Conservation (phyloP, 2,797 vertebrate species). For the Pampus argenteus region DNA sequence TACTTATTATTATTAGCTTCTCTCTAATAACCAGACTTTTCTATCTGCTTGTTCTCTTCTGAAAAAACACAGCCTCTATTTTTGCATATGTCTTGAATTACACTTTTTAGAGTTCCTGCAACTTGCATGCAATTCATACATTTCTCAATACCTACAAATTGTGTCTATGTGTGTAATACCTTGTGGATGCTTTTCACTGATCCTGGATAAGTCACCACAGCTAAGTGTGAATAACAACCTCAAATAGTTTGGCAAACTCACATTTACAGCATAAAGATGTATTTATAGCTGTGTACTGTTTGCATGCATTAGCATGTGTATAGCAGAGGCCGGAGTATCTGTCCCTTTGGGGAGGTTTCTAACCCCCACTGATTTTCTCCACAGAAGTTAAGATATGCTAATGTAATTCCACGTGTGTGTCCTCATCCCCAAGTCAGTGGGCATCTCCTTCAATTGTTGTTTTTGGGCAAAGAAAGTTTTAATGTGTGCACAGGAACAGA, state of each 20-base stretch:
- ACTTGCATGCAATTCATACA: background rate
- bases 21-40: no score
- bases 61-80: no score
- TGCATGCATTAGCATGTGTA: slow-evolving; percentile 38
- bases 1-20: no score
- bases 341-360: slow-evolving; percentile 31
- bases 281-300: background rate
- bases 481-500: background rate
- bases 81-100: no score
- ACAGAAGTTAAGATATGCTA: slow-evolving; percentile 34
- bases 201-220: background rate
- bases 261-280: background rate
- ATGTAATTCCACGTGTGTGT: slow-evolving; percentile 12
- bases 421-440: background rate
- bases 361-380: slow-evolving; percentile 7
- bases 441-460: background rate
- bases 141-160: background rate
- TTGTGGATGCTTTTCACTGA: background rate
- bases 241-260: background rate
- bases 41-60: no score
- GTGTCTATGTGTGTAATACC: background rate
- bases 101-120: no score
- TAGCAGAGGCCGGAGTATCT: background rate
- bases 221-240: background rate
- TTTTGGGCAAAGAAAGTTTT: background rate